Percentiles rank a stretch among this genome's conserved stretches.
Evolutionary conservation across 2,888 invertebrate species (phyloP).

Genomic region (Limnephilus auricula): DNA sequence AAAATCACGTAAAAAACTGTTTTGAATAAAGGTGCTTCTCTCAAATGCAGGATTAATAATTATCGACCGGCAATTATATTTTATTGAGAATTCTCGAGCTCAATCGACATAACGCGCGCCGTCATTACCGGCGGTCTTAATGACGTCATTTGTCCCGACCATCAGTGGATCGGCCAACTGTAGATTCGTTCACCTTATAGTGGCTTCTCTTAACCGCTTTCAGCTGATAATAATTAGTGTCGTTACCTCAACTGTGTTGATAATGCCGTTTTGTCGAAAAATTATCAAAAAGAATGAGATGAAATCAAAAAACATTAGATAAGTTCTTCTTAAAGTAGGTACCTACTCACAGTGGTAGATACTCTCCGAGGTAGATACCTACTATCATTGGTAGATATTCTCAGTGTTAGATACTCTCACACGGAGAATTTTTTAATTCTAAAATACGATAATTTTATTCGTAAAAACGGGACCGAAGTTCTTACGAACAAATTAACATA

Average conservation of each 20-base stretch:
- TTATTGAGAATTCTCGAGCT: neutral
- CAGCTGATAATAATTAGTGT: neutral
- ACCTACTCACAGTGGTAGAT: neutral
- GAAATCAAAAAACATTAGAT: too few species aligned
- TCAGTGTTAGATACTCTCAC: too few species aligned
- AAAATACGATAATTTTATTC: too few species aligned
- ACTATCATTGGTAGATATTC: too few species aligned
- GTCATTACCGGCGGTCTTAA: neutral
- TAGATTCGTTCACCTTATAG: neutral
- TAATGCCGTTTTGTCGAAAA: neutral
- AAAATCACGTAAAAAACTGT: neutral
- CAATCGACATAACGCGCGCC: neutral
- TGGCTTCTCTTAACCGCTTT: neutral
- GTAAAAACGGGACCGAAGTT: too few species aligned
- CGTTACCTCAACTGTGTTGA: neutral
- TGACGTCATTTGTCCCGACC: neutral
- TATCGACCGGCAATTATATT: neutral
- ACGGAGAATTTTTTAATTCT: too few species aligned
- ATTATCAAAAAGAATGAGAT: neutral
- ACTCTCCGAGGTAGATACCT: too few species aligned
- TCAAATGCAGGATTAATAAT: neutral
- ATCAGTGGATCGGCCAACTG: neutral
- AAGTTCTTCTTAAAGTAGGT: neutral
- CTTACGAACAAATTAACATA: too few species aligned
- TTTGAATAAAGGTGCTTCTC: neutral